Conservation (phyloP, 2,113 vertebrate species). For the Rhinopomastus cyanomelas region DNA sequence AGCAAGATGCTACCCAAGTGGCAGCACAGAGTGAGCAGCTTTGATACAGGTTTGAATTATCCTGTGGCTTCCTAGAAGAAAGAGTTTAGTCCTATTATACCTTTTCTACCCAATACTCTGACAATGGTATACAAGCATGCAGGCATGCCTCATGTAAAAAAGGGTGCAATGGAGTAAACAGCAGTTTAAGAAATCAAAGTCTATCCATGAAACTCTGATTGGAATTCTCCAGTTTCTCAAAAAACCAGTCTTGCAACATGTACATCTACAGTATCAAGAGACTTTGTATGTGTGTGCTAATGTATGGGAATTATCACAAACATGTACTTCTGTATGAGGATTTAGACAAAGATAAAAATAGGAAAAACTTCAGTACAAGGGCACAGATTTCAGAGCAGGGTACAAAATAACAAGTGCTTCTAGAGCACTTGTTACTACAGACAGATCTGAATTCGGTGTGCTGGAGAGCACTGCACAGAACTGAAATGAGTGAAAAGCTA, state of each 20-base stretch:
- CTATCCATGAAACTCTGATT: not conserved
- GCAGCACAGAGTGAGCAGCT: not conserved
- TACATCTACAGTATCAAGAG: not conserved
- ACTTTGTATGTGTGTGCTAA: not conserved
- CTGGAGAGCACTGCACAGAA: not conserved
- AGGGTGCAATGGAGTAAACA: not conserved
- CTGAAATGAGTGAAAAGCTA: not conserved
- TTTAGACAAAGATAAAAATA: not conserved
- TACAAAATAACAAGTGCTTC: not conserved
- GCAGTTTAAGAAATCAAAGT: not conserved
- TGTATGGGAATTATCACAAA: not conserved
- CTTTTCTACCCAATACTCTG: not conserved
- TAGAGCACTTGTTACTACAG: not conserved
- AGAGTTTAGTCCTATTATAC: not conserved
- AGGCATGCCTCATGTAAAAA: not conserved
- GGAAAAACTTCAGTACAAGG: not conserved
- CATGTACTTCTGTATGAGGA: no score
- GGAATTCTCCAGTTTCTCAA: not conserved
- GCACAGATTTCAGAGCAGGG: not conserved
- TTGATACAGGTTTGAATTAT: not conserved
- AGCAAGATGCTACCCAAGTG: not conserved
- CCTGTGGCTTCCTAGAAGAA: not conserved
- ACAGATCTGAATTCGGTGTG: not conserved
- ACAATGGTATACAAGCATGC: rapidly evolving
- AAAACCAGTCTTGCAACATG: not conserved